Conservation (phyloP, 2,888 invertebrate species). For the Temnothorax rugatulus region DNA sequence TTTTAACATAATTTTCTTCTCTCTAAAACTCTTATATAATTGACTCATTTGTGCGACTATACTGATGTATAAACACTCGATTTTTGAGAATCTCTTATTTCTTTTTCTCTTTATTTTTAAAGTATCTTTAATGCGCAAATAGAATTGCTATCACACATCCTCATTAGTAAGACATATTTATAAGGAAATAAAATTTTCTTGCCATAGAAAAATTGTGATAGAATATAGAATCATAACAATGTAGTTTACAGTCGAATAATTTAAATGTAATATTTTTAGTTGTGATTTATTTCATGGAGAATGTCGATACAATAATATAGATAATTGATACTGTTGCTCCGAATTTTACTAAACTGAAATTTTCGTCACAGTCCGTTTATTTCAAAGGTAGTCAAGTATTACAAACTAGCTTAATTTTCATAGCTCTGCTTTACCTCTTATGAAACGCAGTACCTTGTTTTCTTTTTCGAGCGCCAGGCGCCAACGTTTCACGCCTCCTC, state of each 20-base stretch:
- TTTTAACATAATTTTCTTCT: background rate
- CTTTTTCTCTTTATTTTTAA: background rate
- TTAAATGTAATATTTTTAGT: background rate
- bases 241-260: background rate
- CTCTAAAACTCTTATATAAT: background rate
- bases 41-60: background rate
- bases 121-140: background rate
- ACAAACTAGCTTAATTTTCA: slow-evolving; percentile 73
- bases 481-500: slow-evolving; percentile 83
- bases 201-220: background rate
- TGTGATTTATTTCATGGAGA: slow-evolving; percentile 33
- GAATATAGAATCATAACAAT: background rate
- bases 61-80: background rate
- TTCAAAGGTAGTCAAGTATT: slow-evolving; percentile 40
- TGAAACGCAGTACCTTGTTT: slow-evolving; percentile 74
- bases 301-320: background rate
- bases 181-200: background rate
- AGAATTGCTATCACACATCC: background rate
- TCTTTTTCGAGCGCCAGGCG: slow-evolving; percentile 80
- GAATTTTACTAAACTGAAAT: slow-evolving; percentile 63
- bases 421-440: slow-evolving; percentile 65
- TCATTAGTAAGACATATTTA: background rate
- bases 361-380: slow-evolving; percentile 64
- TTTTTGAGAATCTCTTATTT: background rate
- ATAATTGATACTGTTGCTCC: slow-evolving; percentile 8